Evolutionary conservation across 2,113 vertebrate species (phyloP).

Genomic region (Nyctereutes procyonoides): DNA sequence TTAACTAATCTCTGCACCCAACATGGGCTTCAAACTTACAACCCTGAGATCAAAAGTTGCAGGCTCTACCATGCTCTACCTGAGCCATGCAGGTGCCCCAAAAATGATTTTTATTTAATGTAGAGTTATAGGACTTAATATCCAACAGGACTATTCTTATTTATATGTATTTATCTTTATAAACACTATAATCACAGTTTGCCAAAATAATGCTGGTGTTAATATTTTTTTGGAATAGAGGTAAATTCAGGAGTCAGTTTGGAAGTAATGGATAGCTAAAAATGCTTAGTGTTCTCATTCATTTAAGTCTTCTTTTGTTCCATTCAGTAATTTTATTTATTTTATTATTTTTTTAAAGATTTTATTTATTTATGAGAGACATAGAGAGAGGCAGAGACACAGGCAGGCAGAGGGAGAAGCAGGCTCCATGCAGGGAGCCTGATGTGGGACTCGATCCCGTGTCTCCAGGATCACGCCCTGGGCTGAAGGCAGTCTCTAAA

Average conservation of each 20-base stretch:
- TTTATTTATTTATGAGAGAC: too few relatives aligned
- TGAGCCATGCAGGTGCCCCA: background rate
- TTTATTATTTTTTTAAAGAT: too few relatives aligned
- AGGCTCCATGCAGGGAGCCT: too few relatives aligned
- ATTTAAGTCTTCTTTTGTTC: slow-evolving; percentile 5
- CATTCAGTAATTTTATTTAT: background rate
- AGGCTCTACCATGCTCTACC: background rate
- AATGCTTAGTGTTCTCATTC: background rate
- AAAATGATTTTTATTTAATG: background rate
- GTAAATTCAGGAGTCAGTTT: slow-evolving; percentile 49
- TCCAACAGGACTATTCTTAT: background rate
- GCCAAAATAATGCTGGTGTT: slow-evolving; percentile 9
- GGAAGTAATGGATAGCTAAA: background rate
- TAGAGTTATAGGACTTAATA: background rate
- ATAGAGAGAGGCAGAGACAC: too few relatives aligned
- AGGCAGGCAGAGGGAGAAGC: too few relatives aligned
- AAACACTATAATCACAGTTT: slow-evolving; percentile 11
- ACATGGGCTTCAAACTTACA: background rate
- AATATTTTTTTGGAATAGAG: slow-evolving; percentile 41
- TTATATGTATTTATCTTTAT: background rate
- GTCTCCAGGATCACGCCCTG: too few relatives aligned
- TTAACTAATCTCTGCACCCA: background rate
- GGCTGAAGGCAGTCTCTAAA: too few relatives aligned
- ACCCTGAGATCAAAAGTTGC: background rate
- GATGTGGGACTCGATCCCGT: too few relatives aligned